Base-by-base conservation (phyloP, 2,797 vertebrate species). In the Euphonia xanthogaster region DNA sequence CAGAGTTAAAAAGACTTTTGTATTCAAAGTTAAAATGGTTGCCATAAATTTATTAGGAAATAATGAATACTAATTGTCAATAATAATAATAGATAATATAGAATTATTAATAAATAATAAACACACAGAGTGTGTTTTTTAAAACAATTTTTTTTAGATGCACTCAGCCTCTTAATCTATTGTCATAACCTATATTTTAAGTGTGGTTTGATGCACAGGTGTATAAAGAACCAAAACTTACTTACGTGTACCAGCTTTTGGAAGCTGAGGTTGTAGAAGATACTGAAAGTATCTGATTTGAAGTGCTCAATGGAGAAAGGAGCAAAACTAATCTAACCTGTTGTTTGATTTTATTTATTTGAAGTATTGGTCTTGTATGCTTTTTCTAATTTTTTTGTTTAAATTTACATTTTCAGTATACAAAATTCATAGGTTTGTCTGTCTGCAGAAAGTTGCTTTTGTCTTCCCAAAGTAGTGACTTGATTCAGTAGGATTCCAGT, bases 391-490 rank as follows among this genome's bases (percentile, higher is more conserved):
- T 93, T 88, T 83, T 86, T 92, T 78, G 58, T 81, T 85, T 92
- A 83, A 79, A 91, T 93, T 93, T 95, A 84, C 71, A 82, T 91
- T 91, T 92, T 65, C 60, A 77, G n/a, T 91, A 85, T 90, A 88
- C 93, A 87, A 91, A 94, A 65, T 86, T 25, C 42, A 79, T 88
- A 84, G 68, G 73, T 86, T 53, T 65, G 16, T 74, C 27, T 51
- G 20, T 47, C 21, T 17, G 45, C 62, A 79, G 50, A 72, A 61
- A 55, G 17, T 57, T 65, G 24, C n/a, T 25, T 37, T 63, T 63
- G 14, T 85, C 30, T 81, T 78, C 15, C 37, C 1, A 2, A 54
- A 58, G 12, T 5, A 61, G 17, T 27, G 17, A 60, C 39, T 48
- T 66, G 20, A 60, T 72, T 55, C 37, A 65, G 27, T 28, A 22